Conservation (phyloP, 2,113 vertebrate genomes). For the Hemichromis elongatus region DNA sequence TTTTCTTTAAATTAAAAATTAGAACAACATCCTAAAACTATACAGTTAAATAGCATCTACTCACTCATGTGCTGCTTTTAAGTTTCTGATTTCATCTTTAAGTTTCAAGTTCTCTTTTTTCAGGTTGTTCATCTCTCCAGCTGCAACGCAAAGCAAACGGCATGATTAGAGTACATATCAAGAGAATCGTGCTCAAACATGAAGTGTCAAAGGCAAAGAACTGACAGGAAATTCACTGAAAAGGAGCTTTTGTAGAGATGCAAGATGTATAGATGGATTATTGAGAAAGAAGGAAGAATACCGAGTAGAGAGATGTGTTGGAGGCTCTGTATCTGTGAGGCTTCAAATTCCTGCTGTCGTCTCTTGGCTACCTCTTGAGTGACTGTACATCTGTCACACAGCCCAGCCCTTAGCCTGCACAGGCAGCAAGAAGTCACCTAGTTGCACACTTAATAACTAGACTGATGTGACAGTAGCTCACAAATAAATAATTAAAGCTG, state of each 20-base stretch:
- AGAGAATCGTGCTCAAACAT: not conserved
- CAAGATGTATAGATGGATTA: not conserved
- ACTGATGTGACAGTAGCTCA: not conserved
- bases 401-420: constrained; percentile 85
- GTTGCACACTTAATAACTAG: not conserved
- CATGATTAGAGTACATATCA: not conserved
- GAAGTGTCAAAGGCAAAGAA: not conserved
- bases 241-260: not conserved
- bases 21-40: not conserved
- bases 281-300: constrained; percentile 40
- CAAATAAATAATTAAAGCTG: not conserved
- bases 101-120: constrained; percentile 71
- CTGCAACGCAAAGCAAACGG: constrained; percentile 38
- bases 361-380: constrained; percentile 91
- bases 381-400: constrained; percentile 93
- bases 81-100: constrained; percentile 53
- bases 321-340: constrained; percentile 82
- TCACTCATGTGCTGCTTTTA: constrained; percentile 57
- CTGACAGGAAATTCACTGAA: not conserved
- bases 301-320: constrained; percentile 87
- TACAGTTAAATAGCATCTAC: not conserved
- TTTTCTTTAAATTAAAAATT: not conserved
- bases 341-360: constrained; percentile 86
- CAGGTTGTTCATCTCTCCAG: constrained; percentile 62
- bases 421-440: not conserved